Evolutionary conservation across 2,797 vertebrate species (phyloP).

Genomic region (Meda fulgida): DNA sequence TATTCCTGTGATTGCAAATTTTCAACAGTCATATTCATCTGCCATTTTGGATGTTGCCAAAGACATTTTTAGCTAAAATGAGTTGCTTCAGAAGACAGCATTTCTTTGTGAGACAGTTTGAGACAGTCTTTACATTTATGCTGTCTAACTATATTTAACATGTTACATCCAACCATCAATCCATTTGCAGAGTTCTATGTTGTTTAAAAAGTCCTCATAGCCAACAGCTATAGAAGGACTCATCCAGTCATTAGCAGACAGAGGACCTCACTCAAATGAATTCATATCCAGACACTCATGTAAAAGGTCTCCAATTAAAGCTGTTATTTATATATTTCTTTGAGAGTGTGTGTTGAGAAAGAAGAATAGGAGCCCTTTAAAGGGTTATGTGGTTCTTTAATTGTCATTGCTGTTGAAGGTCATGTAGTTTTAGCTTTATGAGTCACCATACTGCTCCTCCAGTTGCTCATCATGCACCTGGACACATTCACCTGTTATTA

Average conservation of each 20-base stretch:
- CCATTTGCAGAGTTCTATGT: neutral
- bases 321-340: constrained; percentile 14
- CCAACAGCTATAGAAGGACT: neutral
- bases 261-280: neutral
- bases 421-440: neutral
- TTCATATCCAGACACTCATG: neutral
- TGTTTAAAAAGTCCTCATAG: neutral
- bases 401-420: constrained; percentile 21
- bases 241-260: neutral
- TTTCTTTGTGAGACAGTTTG: neutral
- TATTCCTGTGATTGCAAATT: too few species aligned
- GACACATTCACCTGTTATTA: constrained; percentile 20
- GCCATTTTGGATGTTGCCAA: neutral
- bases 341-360: neutral
- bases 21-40: too few species aligned
- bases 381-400: constrained; percentile 7
- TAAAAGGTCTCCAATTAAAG: constrained; percentile 30
- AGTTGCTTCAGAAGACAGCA: neutral
- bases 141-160: neutral
- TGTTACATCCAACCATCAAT: neutral
- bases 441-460: neutral
- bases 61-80: neutral
- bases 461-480: neutral
- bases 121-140: neutral
- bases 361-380: constrained; percentile 3